A percentile compares a stretch with the other conserved stretches of the same genome.
phyloP scores from a whole-genome alignment of 2,888 invertebrate genomes.

The Craniophora ligustri region DNA sequence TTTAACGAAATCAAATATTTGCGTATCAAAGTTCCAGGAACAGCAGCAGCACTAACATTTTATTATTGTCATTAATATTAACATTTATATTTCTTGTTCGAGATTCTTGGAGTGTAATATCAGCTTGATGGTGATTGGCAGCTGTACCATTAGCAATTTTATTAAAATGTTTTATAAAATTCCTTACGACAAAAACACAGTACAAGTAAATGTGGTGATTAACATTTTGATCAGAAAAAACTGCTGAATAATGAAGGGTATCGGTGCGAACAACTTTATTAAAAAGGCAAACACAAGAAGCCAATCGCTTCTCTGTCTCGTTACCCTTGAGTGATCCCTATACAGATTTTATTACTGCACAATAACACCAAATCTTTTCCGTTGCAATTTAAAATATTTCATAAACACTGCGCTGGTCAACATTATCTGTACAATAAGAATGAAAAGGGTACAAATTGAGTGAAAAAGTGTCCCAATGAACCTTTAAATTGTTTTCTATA shows the following conservation, averaged over 20 bases:
- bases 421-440: constrained; percentile 61
- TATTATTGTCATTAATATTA: constrained; percentile 65
- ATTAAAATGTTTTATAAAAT: constrained; percentile 77
- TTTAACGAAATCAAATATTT: constrained; percentile 64
- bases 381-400: constrained; percentile 61
- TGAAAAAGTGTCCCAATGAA: constrained; percentile 76
- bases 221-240: constrained; percentile 76
- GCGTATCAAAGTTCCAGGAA: constrained; percentile 61
- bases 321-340: constrained; percentile 73
- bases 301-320: constrained; percentile 67
- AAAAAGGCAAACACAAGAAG: constrained; percentile 76
- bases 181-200: constrained; percentile 64
- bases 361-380: constrained; percentile 60
- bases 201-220: constrained; percentile 77
- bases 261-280: constrained; percentile 80
- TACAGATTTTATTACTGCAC: constrained; percentile 63
- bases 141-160: constrained; percentile 72
- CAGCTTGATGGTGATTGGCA: constrained; percentile 67
- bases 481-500: constrained; percentile 75
- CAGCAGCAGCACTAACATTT: constrained; percentile 50
- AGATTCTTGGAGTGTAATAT: constrained; percentile 62
- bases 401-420: constrained; percentile 53
- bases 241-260: constrained; percentile 75
- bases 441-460: constrained; percentile 74
- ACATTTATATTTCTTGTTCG: constrained; percentile 55